Percentiles rank a stretch among this genome's conserved stretches.
phyloP scores from a whole-genome alignment of 2,888 invertebrate genomes.

The Apodemia hepburni region DNA sequence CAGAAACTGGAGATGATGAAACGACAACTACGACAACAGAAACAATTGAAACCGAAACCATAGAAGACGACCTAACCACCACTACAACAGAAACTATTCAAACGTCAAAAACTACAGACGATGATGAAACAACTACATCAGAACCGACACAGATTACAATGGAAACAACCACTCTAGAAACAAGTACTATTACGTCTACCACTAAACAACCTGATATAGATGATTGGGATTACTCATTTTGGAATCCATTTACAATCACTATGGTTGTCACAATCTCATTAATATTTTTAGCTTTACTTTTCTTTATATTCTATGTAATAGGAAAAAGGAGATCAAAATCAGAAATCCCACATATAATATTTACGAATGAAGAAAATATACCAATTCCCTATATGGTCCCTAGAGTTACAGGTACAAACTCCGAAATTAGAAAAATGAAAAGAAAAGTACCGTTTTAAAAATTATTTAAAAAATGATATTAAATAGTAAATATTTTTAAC shows the following conservation, averaged over 20 bases:
- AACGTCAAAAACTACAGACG: too few species aligned
- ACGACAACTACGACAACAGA: conserved; percentile 7
- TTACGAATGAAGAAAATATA: neutral
- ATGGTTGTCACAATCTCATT: conserved; percentile 35
- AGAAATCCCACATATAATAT: neutral
- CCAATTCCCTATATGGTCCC: neutral
- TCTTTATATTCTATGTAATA: conserved; percentile 34
- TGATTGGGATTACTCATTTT: conserved; percentile 32
- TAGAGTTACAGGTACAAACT: neutral
- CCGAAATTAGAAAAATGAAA: neutral
- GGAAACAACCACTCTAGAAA: conserved; percentile 15
- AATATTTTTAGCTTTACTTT: conserved; percentile 34
- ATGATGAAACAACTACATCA: too few species aligned
- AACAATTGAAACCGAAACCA: neutral
- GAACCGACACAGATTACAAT: neutral
- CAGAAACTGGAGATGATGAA: neutral
- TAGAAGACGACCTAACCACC: too few species aligned
- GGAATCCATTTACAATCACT: conserved; percentile 41
- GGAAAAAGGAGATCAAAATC: conserved; percentile 14
- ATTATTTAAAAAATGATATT: too few species aligned
- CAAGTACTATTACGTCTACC: conserved; percentile 4
- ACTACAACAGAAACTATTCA: neutral
- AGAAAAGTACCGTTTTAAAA: neutral
- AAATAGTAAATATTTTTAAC: too few species aligned
- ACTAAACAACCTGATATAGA: neutral